phyloP scores from a whole-genome alignment of 64 coral and sea anemone genomes.

The Anthopleura sola region DNA sequence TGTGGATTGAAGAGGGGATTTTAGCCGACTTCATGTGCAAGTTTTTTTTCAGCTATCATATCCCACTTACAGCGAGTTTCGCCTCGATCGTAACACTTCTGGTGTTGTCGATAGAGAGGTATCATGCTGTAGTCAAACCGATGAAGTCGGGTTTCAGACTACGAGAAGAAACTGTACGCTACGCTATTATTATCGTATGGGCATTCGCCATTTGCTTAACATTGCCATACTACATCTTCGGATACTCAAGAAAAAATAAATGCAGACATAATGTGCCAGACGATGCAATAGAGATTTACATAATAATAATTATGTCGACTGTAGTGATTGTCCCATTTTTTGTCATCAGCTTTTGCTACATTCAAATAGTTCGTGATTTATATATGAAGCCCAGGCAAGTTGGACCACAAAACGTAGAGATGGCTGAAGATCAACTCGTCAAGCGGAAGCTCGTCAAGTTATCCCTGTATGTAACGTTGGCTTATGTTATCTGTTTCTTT shows the following conservation, averaged over 20 bases:
- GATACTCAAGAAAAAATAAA: not conserved
- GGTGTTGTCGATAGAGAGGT: conserved; percentile 14
- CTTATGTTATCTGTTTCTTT: not conserved
- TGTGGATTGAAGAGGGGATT: not conserved
- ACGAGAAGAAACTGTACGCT: not conserved
- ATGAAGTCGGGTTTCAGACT: not conserved
- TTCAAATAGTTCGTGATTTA: conserved; percentile 18
- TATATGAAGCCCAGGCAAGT: conserved; percentile 20
- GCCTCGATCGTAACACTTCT: conserved; percentile 22
- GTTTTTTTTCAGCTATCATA: conserved; percentile 3
- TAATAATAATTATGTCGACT: not conserved
- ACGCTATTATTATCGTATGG: not conserved
- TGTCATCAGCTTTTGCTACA: conserved; percentile 11
- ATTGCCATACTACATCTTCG: not conserved
- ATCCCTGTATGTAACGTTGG: not conserved
- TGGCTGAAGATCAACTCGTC: not conserved
- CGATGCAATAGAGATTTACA: not conserved
- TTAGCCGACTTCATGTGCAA: not conserved
- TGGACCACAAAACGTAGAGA: not conserved
- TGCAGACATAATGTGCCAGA: not conserved
- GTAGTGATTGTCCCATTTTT: conserved; percentile 2
- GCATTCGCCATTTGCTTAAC: not conserved
- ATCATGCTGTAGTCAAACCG: conserved; percentile 13
- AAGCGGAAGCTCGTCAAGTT: conserved; percentile 4
- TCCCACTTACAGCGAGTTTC: not conserved